These are phyloP conservation scores for Aplodontia rufa DNA, from an alignment of 2,113 vertebrate genomes.

Conservation along the genomic window DNA sequence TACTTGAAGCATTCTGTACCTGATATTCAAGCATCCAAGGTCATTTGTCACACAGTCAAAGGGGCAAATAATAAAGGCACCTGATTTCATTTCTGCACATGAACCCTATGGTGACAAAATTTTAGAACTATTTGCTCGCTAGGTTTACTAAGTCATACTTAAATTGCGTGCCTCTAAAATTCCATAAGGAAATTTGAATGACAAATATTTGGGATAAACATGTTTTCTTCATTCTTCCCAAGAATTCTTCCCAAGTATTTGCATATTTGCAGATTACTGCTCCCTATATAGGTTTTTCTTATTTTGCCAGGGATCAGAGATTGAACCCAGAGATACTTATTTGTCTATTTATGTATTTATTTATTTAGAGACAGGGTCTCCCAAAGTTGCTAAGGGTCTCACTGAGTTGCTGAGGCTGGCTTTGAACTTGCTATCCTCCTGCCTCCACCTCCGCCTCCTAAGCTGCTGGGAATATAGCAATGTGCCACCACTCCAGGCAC, in stretches of 20 bases:
- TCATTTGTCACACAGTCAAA: not conserved
- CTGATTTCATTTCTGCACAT: not conserved
- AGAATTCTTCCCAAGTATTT: not conserved
- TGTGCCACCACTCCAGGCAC: too few species aligned
- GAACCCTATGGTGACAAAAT: not conserved
- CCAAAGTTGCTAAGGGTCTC: too few species aligned
- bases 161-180: not conserved
- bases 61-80: not conserved
- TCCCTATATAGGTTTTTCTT: not conserved
- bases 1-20: not conserved
- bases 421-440: too few species aligned
- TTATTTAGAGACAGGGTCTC: too few species aligned
- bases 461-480: too few species aligned
- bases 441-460: too few species aligned
- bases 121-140: not conserved
- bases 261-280: not conserved
- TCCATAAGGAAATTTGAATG: not conserved
- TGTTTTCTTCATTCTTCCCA: not conserved
- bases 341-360: too few species aligned
- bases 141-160: not conserved
- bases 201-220: not conserved
- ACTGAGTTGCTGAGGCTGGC: too few species aligned
- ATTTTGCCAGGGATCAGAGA: too few species aligned
- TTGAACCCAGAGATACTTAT: too few species aligned
- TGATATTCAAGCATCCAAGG: not conserved